A percentile compares a stretch with the other conserved stretches of the same genome.
Conservation (phyloP, 2,888 invertebrate genomes). For the Chorisops tibialis region DNA sequence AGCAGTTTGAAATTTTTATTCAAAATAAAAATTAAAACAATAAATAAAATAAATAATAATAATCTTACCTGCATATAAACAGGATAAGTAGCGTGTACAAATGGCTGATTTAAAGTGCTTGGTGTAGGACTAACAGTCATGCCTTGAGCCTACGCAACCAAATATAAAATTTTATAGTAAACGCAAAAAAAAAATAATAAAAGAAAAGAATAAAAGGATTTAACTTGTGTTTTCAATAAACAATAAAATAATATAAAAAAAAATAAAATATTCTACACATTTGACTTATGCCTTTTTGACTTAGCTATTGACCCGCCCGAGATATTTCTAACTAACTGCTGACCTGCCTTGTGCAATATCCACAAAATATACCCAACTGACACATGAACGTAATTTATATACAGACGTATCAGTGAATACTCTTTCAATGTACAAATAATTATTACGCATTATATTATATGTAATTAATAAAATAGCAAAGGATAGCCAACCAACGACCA, state of each 20-base stretch:
- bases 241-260: constrained; percentile 25
- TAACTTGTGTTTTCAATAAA: constrained; percentile 13
- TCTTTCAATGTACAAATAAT: too few relatives aligned
- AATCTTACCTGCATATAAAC: constrained; percentile 54
- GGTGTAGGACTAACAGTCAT: constrained; percentile 55
- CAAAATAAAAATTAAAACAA: constrained; percentile 35
- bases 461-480: too few relatives aligned
- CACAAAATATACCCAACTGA: too few relatives aligned
- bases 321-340: too few relatives aligned
- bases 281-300: not conserved
- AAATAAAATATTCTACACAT: constrained; percentile 25
- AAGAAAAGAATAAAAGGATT: constrained; percentile 33
- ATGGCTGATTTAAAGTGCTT: constrained; percentile 55
- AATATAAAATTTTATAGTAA: constrained; percentile 47
- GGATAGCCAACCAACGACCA: too few relatives aligned
- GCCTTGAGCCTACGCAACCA: constrained; percentile 52
- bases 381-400: too few relatives aligned
- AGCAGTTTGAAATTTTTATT: constrained; percentile 16
- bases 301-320: not conserved
- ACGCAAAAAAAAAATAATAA: constrained; percentile 34
- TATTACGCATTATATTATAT: too few relatives aligned
- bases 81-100: constrained; percentile 54
- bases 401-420: too few relatives aligned
- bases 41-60: constrained; percentile 27
- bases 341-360: too few relatives aligned